Percentiles rank a stretch among this genome's conserved stretches.
Evolutionary conservation across 2,888 invertebrate species (phyloP).

Genomic region (Poecilobothrus nobilitatus): DNA sequence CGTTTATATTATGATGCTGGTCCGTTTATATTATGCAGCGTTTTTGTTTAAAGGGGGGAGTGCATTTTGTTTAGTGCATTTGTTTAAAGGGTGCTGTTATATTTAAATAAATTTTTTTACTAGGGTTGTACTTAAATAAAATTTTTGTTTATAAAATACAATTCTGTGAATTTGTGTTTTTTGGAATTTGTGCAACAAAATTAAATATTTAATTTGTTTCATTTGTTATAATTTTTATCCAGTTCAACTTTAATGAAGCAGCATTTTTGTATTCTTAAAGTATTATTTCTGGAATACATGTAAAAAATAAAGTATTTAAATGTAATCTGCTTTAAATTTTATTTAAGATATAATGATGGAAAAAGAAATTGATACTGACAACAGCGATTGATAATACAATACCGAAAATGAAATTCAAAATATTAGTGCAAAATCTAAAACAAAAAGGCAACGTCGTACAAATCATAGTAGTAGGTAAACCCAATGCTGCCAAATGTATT

Average conservation of each 20-base stretch:
- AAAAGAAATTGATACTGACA: slow-evolving; percentile 2
- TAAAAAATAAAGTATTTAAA: slow-evolving; percentile 9
- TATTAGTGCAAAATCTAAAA: slow-evolving; percentile 8
- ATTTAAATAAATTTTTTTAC: too few relatives aligned
- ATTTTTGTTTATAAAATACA: slow-evolving; percentile 9
- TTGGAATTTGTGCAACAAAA: background rate
- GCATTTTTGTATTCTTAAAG: background rate
- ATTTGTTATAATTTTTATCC: too few relatives aligned
- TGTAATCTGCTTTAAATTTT: background rate
- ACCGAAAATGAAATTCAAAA: slow-evolving; percentile 7
- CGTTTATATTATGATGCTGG: slow-evolving; percentile 7
- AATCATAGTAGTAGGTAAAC: too few relatives aligned
- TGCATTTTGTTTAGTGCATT: background rate
- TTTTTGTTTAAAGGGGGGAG: slow-evolving; percentile 6
- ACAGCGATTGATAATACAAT: background rate
- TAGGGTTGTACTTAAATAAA: too few relatives aligned
- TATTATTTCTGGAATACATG: slow-evolving; percentile 1
- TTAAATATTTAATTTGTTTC: too few relatives aligned
- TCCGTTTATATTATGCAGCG: slow-evolving; percentile 9
- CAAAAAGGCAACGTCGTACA: too few relatives aligned
- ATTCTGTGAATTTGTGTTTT: background rate
- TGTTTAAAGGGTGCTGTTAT: background rate
- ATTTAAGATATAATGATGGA: slow-evolving; percentile 8
- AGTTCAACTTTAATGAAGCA: too few relatives aligned
- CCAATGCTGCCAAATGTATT: too few relatives aligned